Evolutionary conservation across 2,113 vertebrate species (phyloP).

Genomic region (Rhipidura dahli): DNA sequence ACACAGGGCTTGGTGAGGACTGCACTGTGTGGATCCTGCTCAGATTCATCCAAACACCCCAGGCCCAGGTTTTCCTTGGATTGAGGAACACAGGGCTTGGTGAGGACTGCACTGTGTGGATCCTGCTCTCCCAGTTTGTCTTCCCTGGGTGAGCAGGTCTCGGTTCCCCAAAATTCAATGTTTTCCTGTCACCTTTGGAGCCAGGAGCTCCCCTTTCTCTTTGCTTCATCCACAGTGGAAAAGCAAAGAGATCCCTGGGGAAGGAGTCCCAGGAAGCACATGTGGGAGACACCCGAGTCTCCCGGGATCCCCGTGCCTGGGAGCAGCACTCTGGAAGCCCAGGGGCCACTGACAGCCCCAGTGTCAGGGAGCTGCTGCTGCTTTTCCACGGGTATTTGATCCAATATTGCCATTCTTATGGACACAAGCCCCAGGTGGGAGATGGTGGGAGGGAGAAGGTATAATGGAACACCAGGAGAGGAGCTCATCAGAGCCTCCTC

Average conservation of each 20-base stretch:
- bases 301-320: background rate
- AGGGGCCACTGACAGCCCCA: accelerated
- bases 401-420: accelerated
- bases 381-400: accelerated
- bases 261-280: accelerated
- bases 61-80: background rate
- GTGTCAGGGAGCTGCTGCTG: background rate
- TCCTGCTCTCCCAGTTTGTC: background rate
- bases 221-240: background rate
- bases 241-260: background rate
- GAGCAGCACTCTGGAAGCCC: background rate
- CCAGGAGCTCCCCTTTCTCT: background rate
- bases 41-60: background rate
- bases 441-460: background rate
- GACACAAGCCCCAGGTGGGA: background rate
- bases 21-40: accelerated
- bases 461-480: background rate
- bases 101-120: accelerated
- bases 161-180: accelerated
- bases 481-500: background rate
- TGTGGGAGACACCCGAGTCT: accelerated
- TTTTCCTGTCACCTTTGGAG: background rate
- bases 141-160: accelerated
- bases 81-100: accelerated
- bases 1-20: accelerated